Evolutionary conservation across 2,797 vertebrate genomes (phyloP).

Genomic region (Enteromius trimaculatus): DNA sequence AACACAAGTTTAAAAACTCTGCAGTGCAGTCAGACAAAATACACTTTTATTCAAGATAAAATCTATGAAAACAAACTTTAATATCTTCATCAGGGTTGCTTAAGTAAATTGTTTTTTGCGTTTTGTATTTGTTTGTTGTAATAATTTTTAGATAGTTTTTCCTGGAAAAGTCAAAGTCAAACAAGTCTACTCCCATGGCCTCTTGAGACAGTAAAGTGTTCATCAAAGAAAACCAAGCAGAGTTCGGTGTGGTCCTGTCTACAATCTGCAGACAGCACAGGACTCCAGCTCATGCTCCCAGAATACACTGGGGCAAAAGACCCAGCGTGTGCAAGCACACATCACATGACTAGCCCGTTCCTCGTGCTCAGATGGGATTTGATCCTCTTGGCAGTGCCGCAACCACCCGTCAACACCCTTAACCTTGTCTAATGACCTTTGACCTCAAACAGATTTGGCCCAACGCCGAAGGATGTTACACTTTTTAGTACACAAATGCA

Average conservation of each 20-base stretch:
- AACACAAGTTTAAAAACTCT: background rate
- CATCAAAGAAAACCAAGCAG: conserved; percentile 11
- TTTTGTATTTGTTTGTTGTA: background rate
- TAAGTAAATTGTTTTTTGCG: background rate
- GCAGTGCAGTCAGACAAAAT: background rate
- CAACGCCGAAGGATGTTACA: conserved; percentile 10
- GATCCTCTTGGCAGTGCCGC: conserved; percentile 27
- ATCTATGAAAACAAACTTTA: background rate
- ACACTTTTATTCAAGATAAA: background rate
- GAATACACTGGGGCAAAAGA: background rate
- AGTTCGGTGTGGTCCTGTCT: background rate
- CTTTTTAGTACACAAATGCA: conserved; percentile 23
- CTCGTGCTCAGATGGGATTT: background rate
- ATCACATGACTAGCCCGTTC: conserved; percentile 15
- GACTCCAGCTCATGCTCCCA: conserved; percentile 2
- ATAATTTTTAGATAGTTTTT: background rate
- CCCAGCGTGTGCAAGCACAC: background rate
- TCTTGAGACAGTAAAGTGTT: background rate
- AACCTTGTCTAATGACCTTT: conserved; percentile 41
- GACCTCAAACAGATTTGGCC: conserved; percentile 49
- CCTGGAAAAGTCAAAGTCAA: background rate
- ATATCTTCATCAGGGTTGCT: background rate
- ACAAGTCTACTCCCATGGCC: background rate
- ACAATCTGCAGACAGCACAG: background rate
- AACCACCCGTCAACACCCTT: conserved; percentile 49